Evolutionary conservation across 1,140 invertebrate species (phyloP).

Genomic region (Caenorhabditis brenneri): DNA sequence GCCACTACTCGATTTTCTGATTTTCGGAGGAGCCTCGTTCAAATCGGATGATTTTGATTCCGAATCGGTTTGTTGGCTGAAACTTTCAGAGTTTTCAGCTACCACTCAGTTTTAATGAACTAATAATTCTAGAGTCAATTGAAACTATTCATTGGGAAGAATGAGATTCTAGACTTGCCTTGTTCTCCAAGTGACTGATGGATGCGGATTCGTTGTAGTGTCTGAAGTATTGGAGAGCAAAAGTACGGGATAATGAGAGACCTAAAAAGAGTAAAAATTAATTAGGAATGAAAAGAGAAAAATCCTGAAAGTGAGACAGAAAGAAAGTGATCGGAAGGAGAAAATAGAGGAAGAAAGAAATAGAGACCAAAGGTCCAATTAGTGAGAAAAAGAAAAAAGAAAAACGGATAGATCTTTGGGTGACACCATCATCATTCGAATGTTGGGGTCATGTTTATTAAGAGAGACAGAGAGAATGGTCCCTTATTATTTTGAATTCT

Average conservation of each 20-base stretch:
- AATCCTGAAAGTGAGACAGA: background rate
- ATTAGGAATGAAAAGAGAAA: background rate
- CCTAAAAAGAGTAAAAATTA: background rate
- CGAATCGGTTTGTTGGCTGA: constrained; percentile 4
- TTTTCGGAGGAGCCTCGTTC: background rate
- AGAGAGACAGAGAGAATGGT: too few relatives aligned
- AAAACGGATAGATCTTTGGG: constrained; percentile 22
- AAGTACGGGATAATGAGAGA: constrained; percentile 7
- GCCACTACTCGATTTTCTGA: constrained; percentile 2
- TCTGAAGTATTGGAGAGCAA: background rate
- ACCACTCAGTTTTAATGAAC: too few relatives aligned
- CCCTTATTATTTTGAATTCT: background rate
- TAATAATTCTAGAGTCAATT: too few relatives aligned
- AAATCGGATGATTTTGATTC: background rate
- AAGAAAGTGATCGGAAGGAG: background rate
- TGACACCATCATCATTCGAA: too few relatives aligned
- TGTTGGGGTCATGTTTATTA: background rate
- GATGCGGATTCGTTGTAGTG: background rate
- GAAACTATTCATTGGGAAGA: background rate
- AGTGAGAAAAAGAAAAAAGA: background rate
- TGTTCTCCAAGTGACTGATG: background rate
- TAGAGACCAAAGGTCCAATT: constrained; percentile 23
- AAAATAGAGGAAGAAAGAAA: background rate
- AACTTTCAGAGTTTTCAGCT: too few relatives aligned
- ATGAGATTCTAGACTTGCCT: background rate